Evolutionary conservation across 1,140 invertebrate species (phyloP), one percentile per base, ranked within the genome.

Genomic region (Aphaenogaster ashmeadi): DNA sequence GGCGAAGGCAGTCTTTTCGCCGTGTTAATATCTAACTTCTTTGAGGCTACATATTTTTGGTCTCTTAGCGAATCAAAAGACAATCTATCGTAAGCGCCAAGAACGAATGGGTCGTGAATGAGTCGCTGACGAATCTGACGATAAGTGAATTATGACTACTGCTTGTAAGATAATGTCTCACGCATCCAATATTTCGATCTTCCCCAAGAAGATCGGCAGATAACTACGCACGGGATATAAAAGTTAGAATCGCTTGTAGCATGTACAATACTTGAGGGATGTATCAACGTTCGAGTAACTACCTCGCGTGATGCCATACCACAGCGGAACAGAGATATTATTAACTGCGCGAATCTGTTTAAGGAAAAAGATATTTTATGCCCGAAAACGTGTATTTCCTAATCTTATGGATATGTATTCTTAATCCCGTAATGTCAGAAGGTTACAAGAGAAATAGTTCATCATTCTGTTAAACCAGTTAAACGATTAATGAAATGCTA

Each of bases 221-320:
- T 56, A 41, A 50, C 60, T 74, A 27, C 41, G 50, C 21, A 75
- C 33, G 67, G 50, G 54, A 78, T 38, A 78, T 38, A 71, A n/a
- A 86, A 90, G 58, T 33, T 64, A 71, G 36, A 88, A 21, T 41
- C 27, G 71, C 77, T 89, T 89, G 41, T 54, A 87, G 41, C 54
- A 66, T 80, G 3, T 56, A 58, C 1, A 58, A 66, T 60, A 77
- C 50, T 77, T 87, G 71, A 38, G 47, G 50, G 44, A 79, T 66
- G 78, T 80, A 86, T 84, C 81, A 80, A 52, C 77, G 78, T 67
- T 90, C 71, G 89, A 90, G 89, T 88, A 88, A 90, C 88, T 91
- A 89, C 90, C 87, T 89, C 89, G 83, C 83, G 78, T 72, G 87
- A 89, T 90, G 90, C 89, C 89, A 90, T 91, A 88, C 80, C 64